Conservation (phyloP, 2,113 vertebrate genomes). For the Reinhardtius hippoglossoides region DNA sequence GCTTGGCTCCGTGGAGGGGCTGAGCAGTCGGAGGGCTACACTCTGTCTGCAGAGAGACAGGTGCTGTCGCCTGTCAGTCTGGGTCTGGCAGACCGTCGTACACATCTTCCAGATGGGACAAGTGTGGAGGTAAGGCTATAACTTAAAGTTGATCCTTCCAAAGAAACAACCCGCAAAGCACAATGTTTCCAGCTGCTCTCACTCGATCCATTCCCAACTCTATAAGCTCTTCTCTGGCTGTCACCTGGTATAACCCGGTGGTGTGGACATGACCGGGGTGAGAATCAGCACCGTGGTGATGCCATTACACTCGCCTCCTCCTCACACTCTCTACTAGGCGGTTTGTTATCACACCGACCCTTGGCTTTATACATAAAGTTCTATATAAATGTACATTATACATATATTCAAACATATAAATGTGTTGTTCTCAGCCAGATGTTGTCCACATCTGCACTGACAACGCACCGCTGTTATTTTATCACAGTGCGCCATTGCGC, state of each 20-base stretch:
- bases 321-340: background rate
- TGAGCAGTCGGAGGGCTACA: constrained; percentile 88
- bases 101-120: constrained; percentile 98
- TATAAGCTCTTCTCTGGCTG: constrained; percentile 39
- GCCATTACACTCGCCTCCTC: constrained; percentile 27
- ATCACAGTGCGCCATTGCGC: constrained; percentile 73
- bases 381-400: background rate
- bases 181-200: constrained; percentile 18
- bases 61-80: constrained; percentile 93
- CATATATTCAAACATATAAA: background rate
- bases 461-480: constrained; percentile 48
- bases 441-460: background rate
- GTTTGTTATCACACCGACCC: background rate
- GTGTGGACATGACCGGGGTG: constrained; percentile 68
- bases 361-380: too few species aligned
- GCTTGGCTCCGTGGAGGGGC: constrained; percentile 95
- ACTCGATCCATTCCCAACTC: constrained; percentile 24
- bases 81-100: constrained; percentile 95
- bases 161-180: constrained; percentile 25
- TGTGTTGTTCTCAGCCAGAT: background rate
- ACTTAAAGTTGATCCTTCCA: constrained; percentile 35
- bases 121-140: constrained; percentile 92
- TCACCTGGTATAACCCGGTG: constrained; percentile 79
- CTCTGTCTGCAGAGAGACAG: constrained; percentile 82
- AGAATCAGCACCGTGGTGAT: constrained; percentile 53